Conservation (phyloP, 1,140 invertebrate genomes). For the Magallana angulata region DNA sequence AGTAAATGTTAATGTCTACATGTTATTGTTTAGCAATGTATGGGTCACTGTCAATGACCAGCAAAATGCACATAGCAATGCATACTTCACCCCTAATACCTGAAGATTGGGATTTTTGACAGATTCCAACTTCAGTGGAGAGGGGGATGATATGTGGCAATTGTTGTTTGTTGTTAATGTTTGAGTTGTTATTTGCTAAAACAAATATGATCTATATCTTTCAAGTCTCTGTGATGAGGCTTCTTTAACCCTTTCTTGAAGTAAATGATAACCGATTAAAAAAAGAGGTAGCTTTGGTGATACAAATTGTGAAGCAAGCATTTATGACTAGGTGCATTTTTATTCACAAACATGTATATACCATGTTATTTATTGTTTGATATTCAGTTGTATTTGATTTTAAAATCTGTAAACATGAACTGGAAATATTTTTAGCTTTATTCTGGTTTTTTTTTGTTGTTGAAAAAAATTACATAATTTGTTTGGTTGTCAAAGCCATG, state of each 20-base stretch:
- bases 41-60: not conserved
- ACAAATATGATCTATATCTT: not conserved
- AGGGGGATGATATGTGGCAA: not conserved
- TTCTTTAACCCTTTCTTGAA: not conserved
- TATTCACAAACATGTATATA: not conserved
- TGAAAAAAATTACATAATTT: not conserved
- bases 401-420: not conserved
- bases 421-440: no score
- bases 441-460: no score
- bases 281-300: no score
- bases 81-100: not conserved
- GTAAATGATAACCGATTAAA: no score
- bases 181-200: not conserved
- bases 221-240: not conserved
- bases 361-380: constrained; percentile 1
- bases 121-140: not conserved
- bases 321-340: constrained; percentile 4
- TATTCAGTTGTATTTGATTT: not conserved
- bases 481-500: not conserved
- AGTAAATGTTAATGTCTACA: not conserved
- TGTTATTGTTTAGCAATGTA: not conserved
- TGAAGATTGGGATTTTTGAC: not conserved
- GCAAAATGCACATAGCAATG: constrained; percentile 35
- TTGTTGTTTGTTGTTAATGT: constrained; percentile 16
- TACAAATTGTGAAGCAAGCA: no score